Evolutionary conservation across 2,888 invertebrate genomes (phyloP), one percentile per base, ranked within the genome.

Genomic region (Candidula unifasciata): DNA sequence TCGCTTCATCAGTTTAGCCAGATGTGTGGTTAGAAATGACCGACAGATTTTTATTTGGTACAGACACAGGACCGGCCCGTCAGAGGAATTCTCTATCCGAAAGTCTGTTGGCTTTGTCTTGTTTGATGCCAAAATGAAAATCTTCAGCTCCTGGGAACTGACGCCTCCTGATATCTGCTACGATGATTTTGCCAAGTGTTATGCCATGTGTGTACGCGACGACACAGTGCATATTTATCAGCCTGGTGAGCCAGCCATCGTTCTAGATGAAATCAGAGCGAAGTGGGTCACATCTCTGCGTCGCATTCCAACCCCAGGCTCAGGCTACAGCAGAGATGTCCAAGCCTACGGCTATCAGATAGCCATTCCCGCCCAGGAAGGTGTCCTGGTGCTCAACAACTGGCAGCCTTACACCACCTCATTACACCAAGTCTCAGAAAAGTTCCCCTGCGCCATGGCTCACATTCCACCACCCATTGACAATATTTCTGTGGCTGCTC

Each of bases 31-130:
- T 10, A 91, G 90, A 81, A 90, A 89, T 82, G 90, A 92, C 80
- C 86, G 91, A 16, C 90, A 89, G 79, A 89, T 93, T 35, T 92
- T 90, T 85, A 86, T 93, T 30, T 93, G 93, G 93, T 92, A 89
- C 74, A 86, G 93, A 69, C 92, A 92, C 81, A 86, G 93, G 30
- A 92, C 92, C 64, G 93, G 93, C 10, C 92, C 92, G 16, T 92
- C 92, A 18, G 93, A 93, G 83, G 93, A 92, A 84, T 92, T 92
- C 86, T 92, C 92, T 83, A 92, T 93, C 54, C 92, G 92, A 83
- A 92, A 92, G 83, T 91, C 92, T 24, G 91, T 92, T 10, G 90
- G 91, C 10, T 93, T 92, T 90, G 90, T 90, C 8, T 89, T 91
- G 87, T 93, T 93, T 89, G 92, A 92, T 88, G 89, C 91, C 24